phyloP scores from a whole-genome alignment of 2,797 vertebrate species.

The Liparis tanakae region DNA sequence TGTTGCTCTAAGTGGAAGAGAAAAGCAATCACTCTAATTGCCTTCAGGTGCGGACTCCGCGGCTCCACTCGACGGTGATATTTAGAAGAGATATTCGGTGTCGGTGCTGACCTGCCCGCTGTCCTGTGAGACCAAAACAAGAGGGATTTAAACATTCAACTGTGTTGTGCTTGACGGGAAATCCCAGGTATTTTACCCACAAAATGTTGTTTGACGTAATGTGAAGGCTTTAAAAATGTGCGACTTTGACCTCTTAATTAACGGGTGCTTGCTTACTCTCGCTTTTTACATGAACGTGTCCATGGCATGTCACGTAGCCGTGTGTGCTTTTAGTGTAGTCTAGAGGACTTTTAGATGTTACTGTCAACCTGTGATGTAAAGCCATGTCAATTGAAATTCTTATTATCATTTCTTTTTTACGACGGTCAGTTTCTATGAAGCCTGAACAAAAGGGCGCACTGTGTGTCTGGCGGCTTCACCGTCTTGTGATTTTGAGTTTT shows the following conservation, averaged over 20 bases:
- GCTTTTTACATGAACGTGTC: slow-evolving; percentile 77
- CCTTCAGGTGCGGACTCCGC: slow-evolving; percentile 39
- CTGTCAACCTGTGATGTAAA: slow-evolving; percentile 85
- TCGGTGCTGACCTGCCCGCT: slow-evolving; percentile 29
- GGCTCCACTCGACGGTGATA: slow-evolving; percentile 13
- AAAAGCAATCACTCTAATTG: not conserved
- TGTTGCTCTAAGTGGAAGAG: slow-evolving; percentile 5
- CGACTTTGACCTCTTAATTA: slow-evolving; percentile 67
- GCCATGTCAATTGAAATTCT: slow-evolving; percentile 74
- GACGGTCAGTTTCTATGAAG: slow-evolving; percentile 64
- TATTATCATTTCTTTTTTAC: slow-evolving; percentile 56
- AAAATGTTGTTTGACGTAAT: slow-evolving; percentile 70
- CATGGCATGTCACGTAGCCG: slow-evolving; percentile 83
- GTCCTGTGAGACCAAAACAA: slow-evolving; percentile 46
- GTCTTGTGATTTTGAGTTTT: slow-evolving; percentile 82
- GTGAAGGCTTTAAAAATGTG: slow-evolving; percentile 74
- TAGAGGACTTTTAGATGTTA: slow-evolving; percentile 83
- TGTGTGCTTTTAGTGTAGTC: slow-evolving; percentile 84
- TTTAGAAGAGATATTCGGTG: slow-evolving; percentile 14
- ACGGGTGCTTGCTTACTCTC: slow-evolving; percentile 76
- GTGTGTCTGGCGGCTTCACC: slow-evolving; percentile 68
- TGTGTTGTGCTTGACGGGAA: slow-evolving; percentile 55
- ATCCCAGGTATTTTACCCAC: slow-evolving; percentile 55
- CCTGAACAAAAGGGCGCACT: slow-evolving; percentile 46
- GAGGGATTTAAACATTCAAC: slow-evolving; percentile 37